Evolutionary conservation across 2,797 vertebrate species (phyloP).

Genomic region (Sphaeramia orbicularis): DNA sequence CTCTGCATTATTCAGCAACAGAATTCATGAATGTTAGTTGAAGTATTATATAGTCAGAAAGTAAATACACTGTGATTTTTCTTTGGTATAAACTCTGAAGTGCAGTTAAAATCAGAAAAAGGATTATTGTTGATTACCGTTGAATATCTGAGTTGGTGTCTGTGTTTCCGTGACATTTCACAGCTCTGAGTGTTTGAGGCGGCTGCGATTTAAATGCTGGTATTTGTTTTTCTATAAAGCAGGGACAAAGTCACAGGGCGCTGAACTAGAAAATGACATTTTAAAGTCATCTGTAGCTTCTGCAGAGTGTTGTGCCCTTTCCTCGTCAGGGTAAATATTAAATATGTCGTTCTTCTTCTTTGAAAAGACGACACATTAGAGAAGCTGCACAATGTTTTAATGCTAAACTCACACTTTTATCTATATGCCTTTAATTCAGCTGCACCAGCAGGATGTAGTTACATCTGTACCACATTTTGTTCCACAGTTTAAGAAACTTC

Average conservation of each 20-base stretch:
- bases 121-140: no score
- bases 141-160: slow-evolving; percentile 38
- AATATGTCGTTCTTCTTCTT: slow-evolving; percentile 35
- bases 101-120: no score
- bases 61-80: no score
- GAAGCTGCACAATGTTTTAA: slow-evolving; percentile 3
- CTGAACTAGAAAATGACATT: slow-evolving; percentile 91
- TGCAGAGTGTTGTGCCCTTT: slow-evolving; percentile 76
- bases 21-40: no score
- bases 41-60: no score
- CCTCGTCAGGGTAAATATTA: slow-evolving; percentile 76
- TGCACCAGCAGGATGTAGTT: no score
- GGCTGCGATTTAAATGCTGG: slow-evolving; percentile 78
- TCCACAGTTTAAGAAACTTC: no score
- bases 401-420: no score
- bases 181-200: slow-evolving; percentile 24
- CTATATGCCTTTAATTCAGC: no score
- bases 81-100: no score
- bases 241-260: slow-evolving; percentile 83
- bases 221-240: slow-evolving; percentile 83
- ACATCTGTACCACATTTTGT: no score
- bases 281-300: slow-evolving; percentile 78
- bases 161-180: slow-evolving; percentile 63
- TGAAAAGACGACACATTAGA: slow-evolving; percentile 19
- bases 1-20: no score